These are phyloP conservation scores for Tauraco hartlaubi DNA, from an alignment of 2,797 vertebrate species.

Conservation along the genomic window DNA sequence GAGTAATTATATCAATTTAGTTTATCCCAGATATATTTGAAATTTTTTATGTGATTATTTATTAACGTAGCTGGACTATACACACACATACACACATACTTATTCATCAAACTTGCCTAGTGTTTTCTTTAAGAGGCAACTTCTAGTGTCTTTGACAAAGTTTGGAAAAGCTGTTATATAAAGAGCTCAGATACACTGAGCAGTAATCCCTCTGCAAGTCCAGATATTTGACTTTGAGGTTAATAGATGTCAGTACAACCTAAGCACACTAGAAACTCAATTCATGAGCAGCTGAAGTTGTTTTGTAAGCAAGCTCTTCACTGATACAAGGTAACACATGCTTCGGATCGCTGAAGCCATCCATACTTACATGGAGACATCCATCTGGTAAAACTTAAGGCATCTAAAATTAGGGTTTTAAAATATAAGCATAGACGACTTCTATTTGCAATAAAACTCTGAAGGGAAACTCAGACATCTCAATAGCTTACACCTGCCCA, in stretches of 20 bases:
- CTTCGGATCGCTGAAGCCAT: not conserved
- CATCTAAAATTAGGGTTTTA: not conserved
- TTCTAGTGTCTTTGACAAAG: not conserved
- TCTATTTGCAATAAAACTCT: not conserved
- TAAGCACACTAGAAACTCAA: not conserved
- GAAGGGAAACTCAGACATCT: not conserved
- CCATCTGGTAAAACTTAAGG: not conserved
- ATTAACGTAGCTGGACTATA: not conserved
- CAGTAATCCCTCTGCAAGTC: not conserved
- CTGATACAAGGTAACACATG: accelerated
- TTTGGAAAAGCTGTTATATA: not conserved
- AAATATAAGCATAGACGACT: not conserved
- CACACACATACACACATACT: not conserved
- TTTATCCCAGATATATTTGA: not conserved
- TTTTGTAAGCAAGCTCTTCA: not conserved
- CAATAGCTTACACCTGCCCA: not conserved
- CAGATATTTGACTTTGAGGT: not conserved
- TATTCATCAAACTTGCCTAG: not conserved
- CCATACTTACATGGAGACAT: not conserved
- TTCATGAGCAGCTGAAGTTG: not conserved
- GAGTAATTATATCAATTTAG: not conserved
- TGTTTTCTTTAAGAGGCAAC: not conserved
- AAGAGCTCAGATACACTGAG: not conserved
- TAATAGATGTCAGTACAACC: constrained; percentile 1
- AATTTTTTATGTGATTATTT: not conserved